Base-by-base conservation (phyloP, 2,797 vertebrate genomes). In the Chelmon rostratus region DNA sequence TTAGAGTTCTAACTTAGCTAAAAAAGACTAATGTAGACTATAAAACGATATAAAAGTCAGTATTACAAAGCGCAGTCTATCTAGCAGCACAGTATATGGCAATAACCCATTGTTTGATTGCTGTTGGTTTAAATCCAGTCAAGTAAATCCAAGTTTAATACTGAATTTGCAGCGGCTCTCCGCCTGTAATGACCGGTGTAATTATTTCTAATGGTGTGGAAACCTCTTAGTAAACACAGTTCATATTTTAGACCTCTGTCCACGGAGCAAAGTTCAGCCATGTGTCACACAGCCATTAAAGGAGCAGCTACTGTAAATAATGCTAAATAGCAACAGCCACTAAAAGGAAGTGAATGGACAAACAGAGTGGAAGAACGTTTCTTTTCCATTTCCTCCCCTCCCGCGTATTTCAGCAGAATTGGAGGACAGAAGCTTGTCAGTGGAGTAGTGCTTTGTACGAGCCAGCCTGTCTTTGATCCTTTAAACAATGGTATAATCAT, bases 201-300 rank as follows among this genome's bases (percentile, higher is more conserved):
- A 85, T 90, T 86, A 84, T 86, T 90, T 79, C 82, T 83, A 92
- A 90, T 90, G 85, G 73, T 79, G 80, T 81, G 89, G 82, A 92
- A 91, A 89, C 65, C 61, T 85, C 75, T 79, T 53, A 44, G 84
- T 82, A 85, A 90, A 91, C 78, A 77, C 67, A 54, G 21, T 79
- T 88, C 61, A 82, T 84, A 79, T 56, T 86, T 74, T 68, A 53
- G 78, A 77, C 70, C 56, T 65, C 65, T 57, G 68, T 76, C 78
- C 70, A 67, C 9, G 15, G 52, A 76, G 74, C 69, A 79, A 85
- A 89, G 82, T 85, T 90, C 75, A 85, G 75, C 75, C 79, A 74
- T 69, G 78, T 85, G 80, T 82, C 74, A 66, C 62, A 35, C 33
- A 42, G 52, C 21, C 86, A 57, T 69, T 82, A 46, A 73, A 72